phyloP scores from a whole-genome alignment of 2,888 invertebrate genomes.

The Onchidella celtica region DNA sequence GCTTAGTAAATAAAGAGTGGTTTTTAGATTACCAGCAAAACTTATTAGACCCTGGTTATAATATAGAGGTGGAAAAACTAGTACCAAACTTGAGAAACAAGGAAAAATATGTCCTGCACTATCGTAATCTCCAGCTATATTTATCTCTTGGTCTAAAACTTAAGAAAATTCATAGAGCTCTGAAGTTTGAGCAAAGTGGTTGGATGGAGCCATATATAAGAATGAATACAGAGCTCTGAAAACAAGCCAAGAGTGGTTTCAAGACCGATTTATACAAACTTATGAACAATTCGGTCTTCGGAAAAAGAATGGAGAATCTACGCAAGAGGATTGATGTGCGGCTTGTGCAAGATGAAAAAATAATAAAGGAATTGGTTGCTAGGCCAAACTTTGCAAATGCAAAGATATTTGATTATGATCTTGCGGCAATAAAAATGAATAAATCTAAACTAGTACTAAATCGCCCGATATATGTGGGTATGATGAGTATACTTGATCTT shows the following conservation, averaged over 20 bases:
- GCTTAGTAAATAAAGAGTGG: no score
- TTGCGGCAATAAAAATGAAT: not conserved
- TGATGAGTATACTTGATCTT: not conserved
- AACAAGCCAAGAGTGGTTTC: constrained; percentile 69
- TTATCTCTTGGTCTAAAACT: constrained; percentile 59
- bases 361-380: not conserved
- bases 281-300: constrained; percentile 18
- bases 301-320: constrained; percentile 16
- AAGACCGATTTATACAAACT: constrained; percentile 69
- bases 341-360: not conserved
- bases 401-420: not conserved
- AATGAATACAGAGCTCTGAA: constrained; percentile 61
- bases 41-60: not conserved
- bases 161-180: constrained; percentile 64
- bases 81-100: constrained; percentile 1
- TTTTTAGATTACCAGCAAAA: no score
- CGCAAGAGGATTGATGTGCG: not conserved
- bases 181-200: constrained; percentile 65
- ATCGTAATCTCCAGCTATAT: constrained; percentile 71
- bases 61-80: constrained; percentile 2
- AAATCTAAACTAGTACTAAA: not conserved
- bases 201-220: constrained; percentile 76
- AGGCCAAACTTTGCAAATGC: not conserved
- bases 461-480: not conserved
- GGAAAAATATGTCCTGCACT: constrained; percentile 64